Base-by-base conservation (phyloP, 1,140 invertebrate species). In the Phortica variegata region DNA sequence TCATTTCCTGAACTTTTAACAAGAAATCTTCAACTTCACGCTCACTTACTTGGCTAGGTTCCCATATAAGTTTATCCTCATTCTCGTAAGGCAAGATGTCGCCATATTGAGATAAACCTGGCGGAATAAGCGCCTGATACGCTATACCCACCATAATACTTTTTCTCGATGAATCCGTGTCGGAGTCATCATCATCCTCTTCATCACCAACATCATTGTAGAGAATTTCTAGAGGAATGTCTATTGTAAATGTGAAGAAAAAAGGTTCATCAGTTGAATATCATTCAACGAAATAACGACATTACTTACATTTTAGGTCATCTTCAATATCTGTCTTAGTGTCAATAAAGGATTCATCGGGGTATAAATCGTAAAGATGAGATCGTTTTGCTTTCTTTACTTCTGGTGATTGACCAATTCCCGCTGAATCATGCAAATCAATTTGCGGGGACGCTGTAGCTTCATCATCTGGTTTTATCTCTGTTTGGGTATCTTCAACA, bases 141-240 rank as follows among this genome's bases (percentile, higher is more conserved):
- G 95, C 91, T 58, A 86, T 86, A 19, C 95, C 95, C 18, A 98
- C 93, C 90, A 97, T 96, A 49, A 97, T 97, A 15, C 90, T 95
- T 81, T 82, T 72, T 5, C 58, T 52, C 10, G 57, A 47, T 44
- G 87, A 86, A 62, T 87, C 86, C 79, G 85, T 85, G 49, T 89
- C 87, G 62, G 87, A 86, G 69, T 89, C 87, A 54, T 88, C 86
- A 0, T 85, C 85, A 69, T 85, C 87, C 49, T 88, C 87, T 60
- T 87, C 88, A 61, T 84, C 85, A 55, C 88, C 86, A 51, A 87
- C 87, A 61, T 89, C 88, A 60, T 87, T 85, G 52, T 82, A 81
- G 2, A 85, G 82, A 52, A 82, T 61, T 6, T 85, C 84, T 15
- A 86, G 82, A 66, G 78, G 74, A 77, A 73, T 49, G 70, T 73